Conservation (phyloP, 2,113 vertebrate genomes). For the Dasyurus viverrinus region DNA sequence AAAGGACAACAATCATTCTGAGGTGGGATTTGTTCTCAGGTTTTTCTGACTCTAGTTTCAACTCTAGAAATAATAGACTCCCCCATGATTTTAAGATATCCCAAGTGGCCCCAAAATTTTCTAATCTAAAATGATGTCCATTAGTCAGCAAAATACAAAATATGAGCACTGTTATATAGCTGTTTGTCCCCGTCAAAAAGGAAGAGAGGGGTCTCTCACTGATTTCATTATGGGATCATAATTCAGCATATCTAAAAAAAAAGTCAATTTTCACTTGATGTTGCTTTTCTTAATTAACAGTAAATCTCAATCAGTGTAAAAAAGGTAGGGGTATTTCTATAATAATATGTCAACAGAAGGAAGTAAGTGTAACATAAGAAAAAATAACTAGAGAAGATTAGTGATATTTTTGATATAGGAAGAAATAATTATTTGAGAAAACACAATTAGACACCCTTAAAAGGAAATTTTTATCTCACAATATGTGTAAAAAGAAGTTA, state of each 20-base stretch:
- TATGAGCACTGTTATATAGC: not conserved
- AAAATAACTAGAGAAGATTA: not conserved
- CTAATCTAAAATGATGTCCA: not conserved
- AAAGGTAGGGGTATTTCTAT: not conserved
- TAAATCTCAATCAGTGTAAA: not conserved
- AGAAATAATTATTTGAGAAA: constrained; percentile 31
- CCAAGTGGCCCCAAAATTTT: not conserved
- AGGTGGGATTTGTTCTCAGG: not conserved
- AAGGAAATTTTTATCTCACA: not conserved
- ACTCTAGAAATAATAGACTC: constrained; percentile 51
- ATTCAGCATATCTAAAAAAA: constrained; percentile 8
- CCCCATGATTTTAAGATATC: constrained; percentile 26
- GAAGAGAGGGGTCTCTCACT: not conserved
- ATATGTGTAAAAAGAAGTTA: not conserved
- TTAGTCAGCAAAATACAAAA: not conserved
- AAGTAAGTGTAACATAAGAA: constrained; percentile 16
- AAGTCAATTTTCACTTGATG: constrained; percentile 15
- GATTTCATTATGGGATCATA: constrained; percentile 16
- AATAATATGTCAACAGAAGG: not conserved
- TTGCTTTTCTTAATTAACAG: constrained; percentile 29
- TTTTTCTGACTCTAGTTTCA: not conserved
- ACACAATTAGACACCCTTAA: not conserved
- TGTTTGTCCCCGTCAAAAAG: not conserved
- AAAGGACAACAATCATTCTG: no score
- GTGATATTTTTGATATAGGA: not conserved